phyloP scores from a whole-genome alignment of 1,140 invertebrate genomes.

The Drosophila elegans region DNA sequence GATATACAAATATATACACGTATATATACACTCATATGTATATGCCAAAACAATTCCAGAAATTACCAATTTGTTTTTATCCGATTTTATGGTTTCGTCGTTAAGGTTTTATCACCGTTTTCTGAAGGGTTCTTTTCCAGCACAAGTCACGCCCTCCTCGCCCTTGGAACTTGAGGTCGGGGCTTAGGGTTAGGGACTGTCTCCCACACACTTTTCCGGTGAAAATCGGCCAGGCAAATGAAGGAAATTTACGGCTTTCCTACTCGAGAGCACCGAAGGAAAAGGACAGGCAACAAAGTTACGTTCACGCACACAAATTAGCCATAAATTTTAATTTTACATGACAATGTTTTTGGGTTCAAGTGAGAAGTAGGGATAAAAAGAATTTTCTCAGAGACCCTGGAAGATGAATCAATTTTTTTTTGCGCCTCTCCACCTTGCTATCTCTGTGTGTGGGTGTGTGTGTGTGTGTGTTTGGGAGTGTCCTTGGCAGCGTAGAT shows the following conservation, averaged over 20 bases:
- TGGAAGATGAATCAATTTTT: conserved; percentile 55
- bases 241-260: conserved; percentile 57
- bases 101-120: conserved; percentile 40
- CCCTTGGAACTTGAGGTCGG: neutral
- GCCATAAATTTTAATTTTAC: conserved; percentile 83
- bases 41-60: conserved; percentile 56
- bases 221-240: conserved; percentile 50
- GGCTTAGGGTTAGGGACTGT: conserved; percentile 8
- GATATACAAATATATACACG: conserved; percentile 47
- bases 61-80: conserved; percentile 49
- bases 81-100: conserved; percentile 35
- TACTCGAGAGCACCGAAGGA: conserved; percentile 34
- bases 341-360: conserved; percentile 68
- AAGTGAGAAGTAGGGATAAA: conserved; percentile 22
- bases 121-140: conserved; percentile 32
- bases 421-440: conserved; percentile 1
- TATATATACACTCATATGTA: conserved; percentile 36
- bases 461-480: neutral
- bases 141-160: conserved; percentile 27
- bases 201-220: conserved; percentile 37
- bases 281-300: conserved; percentile 26
- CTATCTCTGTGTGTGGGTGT: neutral
- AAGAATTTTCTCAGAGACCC: conserved; percentile 21
- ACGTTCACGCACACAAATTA: conserved; percentile 73
- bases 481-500: conserved; percentile 63